Evolutionary conservation across 2,113 vertebrate genomes (phyloP), one percentile per base, ranked within the genome.

Genomic region (Scomber colias): DNA sequence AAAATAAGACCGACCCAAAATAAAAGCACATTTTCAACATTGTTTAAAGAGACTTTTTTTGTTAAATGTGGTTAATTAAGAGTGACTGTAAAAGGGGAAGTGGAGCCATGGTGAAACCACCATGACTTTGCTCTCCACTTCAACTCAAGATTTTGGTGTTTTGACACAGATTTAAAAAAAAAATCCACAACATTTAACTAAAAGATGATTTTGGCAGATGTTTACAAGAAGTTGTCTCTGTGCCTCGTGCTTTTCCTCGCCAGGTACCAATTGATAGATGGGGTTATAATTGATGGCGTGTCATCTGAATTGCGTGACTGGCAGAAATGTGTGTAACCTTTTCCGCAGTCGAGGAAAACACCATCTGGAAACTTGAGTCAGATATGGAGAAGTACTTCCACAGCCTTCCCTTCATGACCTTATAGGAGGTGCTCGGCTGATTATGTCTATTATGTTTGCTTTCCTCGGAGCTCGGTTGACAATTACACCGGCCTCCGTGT

Each of bases 401-500:
- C 40, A 45, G 59, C 69, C 56, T 86, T 76, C 75, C 75, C 56
- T 73, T 76, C 63, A 64, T 84, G 85, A 91, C 84, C 86, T 91
- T 79, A 86, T 71, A 81, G 51, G 53, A 77, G 66, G 75, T 79
- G 63, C 79, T 83, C 50, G 27, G 71, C 76, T 83, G 79, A 84
- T 91, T 80, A 77, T 73, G 75, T 86, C 85, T 82, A 83, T 90
- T 80, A 81, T 88, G 82, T 91, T 88, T 88, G 77, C 79, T 77
- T 84, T 86, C 69, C 72, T 72, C 76, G n/a, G 66, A 82, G 79
- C 77, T 79, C 17, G 72, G 79, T 82, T 86, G 75, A 90, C 89
- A 93, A 87, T 89, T 87, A 93, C 53, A 72, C 54, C 83, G 89
- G 85, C 82, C 86, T 86, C 72, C 74, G 71, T 84, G 68, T 91